Conservation (phyloP, 2,888 invertebrate genomes). For the Drosophila robusta region DNA sequence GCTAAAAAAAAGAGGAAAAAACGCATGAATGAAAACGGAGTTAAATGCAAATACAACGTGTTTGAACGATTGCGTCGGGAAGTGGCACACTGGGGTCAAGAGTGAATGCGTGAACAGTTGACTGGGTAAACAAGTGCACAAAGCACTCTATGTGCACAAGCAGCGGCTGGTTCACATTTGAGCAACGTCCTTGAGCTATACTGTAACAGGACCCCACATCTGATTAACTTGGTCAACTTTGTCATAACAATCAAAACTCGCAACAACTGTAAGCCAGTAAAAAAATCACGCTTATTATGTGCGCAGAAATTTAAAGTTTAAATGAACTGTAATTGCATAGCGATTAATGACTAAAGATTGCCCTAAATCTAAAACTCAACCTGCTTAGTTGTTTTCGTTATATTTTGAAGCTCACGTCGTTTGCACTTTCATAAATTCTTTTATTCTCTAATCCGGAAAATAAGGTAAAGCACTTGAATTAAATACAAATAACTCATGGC, state of each 20-base stretch:
- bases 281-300: neutral
- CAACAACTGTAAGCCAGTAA: too few relatives aligned
- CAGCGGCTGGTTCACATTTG: constrained; percentile 2
- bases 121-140: constrained; percentile 50
- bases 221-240: constrained; percentile 1
- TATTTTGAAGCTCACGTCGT: too few relatives aligned
- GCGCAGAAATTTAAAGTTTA: neutral
- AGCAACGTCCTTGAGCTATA: constrained; percentile 12
- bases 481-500: constrained; percentile 5
- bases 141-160: constrained; percentile 11
- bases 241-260: neutral
- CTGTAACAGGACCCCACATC: neutral
- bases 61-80: constrained; percentile 37
- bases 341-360: neutral
- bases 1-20: neutral
- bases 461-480: neutral
- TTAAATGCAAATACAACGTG: constrained; percentile 37
- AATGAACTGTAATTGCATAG: neutral
- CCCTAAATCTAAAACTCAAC: neutral
- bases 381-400: too few relatives aligned
- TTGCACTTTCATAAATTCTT: neutral
- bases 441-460: neutral
- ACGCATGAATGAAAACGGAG: constrained; percentile 20
- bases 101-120: constrained; percentile 54
- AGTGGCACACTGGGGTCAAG: constrained; percentile 34